Evolutionary conservation across 2,113 vertebrate genomes (phyloP), one percentile per base, ranked within the genome.

Genomic region (Phrynosoma platyrhinos): DNA sequence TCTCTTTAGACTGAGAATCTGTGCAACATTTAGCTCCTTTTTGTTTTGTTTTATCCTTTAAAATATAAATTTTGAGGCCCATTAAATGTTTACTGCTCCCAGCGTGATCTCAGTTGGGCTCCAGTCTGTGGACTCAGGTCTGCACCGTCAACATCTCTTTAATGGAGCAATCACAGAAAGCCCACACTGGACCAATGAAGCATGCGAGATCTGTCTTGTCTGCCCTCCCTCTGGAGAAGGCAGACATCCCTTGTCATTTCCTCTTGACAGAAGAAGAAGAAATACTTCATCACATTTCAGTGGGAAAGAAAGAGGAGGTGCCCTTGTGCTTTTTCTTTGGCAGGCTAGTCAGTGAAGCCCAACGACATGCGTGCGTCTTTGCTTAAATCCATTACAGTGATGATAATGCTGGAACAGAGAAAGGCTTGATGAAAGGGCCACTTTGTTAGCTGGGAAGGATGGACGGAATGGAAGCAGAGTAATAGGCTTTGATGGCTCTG

Each of bases 401-500:
- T 95, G 94, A 94, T 93, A 93, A 92, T 93, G 90, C 76, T 89
- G 86, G 90, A 93, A 90, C 80, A 87, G 85, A 92, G 90, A 92
- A 93, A 91, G 91, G 92, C 82, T 87, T 93, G 92, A 90, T 92
- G 92, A 94, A 94, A 94, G 94, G 91, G 82, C 88, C 52, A 8
- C 80, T 92, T 78, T 84, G 76, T 36, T 90, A 86, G 93, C 88
- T 21, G 78, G 86, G 86, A 91, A 93, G 93, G 94, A 94, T 91
- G 66, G 94, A 93, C 92, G 88, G 92, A 91, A 87, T 88, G 80
- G 92, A 91, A 94, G 87, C 91, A 85, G 87, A 87, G 92, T 94
- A 94, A 95, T 95, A 95, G 94, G 91, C 1, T 88, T 88, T 95
- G 93, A 94, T 94, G 90, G 94, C 94, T 95, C 92, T 93, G 88